Conservation (phyloP, 2,113 vertebrate genomes). For the Excalfactoria chinensis region DNA sequence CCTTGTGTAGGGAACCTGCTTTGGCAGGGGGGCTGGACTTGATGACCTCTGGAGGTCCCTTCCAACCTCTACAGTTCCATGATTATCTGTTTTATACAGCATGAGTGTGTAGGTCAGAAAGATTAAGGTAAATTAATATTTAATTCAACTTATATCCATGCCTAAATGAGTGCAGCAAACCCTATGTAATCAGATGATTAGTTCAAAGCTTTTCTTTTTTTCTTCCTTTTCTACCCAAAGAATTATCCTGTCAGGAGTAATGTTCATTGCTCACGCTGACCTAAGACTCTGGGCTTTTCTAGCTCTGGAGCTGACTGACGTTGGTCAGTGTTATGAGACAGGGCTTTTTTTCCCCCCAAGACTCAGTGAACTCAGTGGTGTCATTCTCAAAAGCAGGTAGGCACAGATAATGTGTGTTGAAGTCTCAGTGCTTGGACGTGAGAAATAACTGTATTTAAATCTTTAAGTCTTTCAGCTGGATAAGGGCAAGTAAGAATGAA, state of each 20-base stretch:
- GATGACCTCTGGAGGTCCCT: too few relatives aligned
- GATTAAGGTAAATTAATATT: not conserved
- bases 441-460: not conserved
- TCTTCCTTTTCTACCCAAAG: not conserved
- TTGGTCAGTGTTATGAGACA: not conserved
- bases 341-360: not conserved
- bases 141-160: not conserved
- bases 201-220: not conserved
- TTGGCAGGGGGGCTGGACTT: too few relatives aligned
- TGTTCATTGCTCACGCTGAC: not conserved
- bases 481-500: not conserved
- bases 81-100: not conserved
- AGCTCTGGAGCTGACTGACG: not conserved
- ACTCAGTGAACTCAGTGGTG: not conserved
- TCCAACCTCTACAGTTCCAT: too few relatives aligned
- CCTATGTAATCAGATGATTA: rapidly evolving
- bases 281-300: not conserved
- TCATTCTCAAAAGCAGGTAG: not conserved
- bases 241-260: not conserved
- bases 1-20: too few relatives aligned
- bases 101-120: not conserved
- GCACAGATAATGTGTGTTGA: not conserved
- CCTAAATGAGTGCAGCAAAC: not conserved
- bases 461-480: not conserved
- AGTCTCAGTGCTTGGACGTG: not conserved